Base-by-base conservation (phyloP, 2,888 invertebrate genomes). In the Drosophila infuscata region DNA sequence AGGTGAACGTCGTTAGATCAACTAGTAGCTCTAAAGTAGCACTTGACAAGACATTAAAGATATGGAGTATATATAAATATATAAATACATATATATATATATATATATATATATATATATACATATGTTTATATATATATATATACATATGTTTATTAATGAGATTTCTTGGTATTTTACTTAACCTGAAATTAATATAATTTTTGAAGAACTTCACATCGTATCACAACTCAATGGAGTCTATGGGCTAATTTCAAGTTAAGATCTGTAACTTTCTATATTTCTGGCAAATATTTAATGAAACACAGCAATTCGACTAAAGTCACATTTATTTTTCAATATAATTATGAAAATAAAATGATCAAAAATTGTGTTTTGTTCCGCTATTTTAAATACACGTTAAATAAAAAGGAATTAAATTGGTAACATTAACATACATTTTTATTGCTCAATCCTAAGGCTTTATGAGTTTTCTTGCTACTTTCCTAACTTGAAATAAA, bases 401-500 rank as follows among this genome's bases (percentile, higher is more conserved):
- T 3, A 3, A 17, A 17, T 38, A n/a, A n/a, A 41, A 41, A n/a
- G 9, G 4, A n/a, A 41, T 41, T n/a, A 41, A n/a, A n/a, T n/a
- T n/a, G 17, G 38, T 41, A 41, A 9, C 17, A 41, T n/a, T n/a
- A n/a, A n/a, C 38, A 25, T 25, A 25, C 25, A 25, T 25, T 25
- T 25, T 25, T 25, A 25, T 25, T 25, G 25, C 25, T 25, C 25
- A 25, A 3, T 25, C 25, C 25, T 25, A 46, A 7, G 7, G 15
- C 0, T 15, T 64, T 58, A 76, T 64, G 53, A 36, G 46, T 61
- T 74, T 77, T 78, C 69, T 15, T 33, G 38, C 70, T 74, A 77
- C 53, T 30, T 57, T 15, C 20, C 53, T 56, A n/a, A 38, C 7
- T 12, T 5, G 41, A 9, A 41, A 41, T n/a, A 11, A 11, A 20